Percentiles rank a stretch among this genome's conserved stretches.
Evolutionary conservation across 1,140 invertebrate species (phyloP).

Genomic region (Teleogryllus occipitalis): DNA sequence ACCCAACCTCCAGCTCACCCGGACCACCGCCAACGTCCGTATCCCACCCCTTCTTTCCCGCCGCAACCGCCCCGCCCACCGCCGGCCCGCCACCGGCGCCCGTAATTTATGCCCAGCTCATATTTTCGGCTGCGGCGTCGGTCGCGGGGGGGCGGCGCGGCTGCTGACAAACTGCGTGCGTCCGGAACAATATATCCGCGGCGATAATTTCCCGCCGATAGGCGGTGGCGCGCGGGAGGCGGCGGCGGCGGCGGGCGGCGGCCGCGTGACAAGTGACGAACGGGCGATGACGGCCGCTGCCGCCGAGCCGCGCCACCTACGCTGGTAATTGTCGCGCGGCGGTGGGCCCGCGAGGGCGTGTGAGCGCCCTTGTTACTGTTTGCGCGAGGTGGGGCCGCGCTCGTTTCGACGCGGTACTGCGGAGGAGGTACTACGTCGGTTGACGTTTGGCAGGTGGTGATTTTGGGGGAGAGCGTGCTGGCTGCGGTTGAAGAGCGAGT

Average conservation of each 20-base stretch:
- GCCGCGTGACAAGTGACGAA: neutral
- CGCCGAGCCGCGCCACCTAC: neutral
- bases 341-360: neutral
- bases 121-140: neutral
- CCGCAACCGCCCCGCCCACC: neutral
- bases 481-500: too few species aligned
- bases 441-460: neutral
- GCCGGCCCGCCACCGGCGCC: neutral
- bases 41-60: too few species aligned
- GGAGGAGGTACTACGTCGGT: neutral
- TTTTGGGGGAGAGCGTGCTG: neutral
- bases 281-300: neutral
- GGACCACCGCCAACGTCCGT: too few species aligned
- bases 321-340: neutral
- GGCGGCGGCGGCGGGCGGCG: too few species aligned
- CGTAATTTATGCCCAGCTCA: neutral
- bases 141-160: too few species aligned
- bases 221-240: too few species aligned
- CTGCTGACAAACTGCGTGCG: neutral
- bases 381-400: neutral
- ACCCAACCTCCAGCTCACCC: too few species aligned
- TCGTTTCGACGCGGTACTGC: too few species aligned
- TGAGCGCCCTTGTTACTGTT: neutral
- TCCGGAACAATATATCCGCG: slow-evolving; percentile 3
- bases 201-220: slow-evolving; percentile 3